Evolutionary conservation across 2,797 vertebrate species (phyloP).

Genomic region (Astyanax mexicanus): DNA sequence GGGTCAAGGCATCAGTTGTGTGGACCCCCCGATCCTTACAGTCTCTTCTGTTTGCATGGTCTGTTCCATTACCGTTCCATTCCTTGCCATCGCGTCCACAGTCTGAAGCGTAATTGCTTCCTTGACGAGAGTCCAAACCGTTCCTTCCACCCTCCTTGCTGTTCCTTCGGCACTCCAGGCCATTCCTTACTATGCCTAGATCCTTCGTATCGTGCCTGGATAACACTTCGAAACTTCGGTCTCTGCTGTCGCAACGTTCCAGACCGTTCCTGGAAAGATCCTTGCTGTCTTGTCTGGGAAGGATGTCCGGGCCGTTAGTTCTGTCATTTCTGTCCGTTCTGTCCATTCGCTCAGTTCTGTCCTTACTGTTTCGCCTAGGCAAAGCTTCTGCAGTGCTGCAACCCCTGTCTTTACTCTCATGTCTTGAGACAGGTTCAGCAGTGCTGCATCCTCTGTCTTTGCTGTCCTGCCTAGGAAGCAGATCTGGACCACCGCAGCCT

Average conservation of each 20-base stretch:
- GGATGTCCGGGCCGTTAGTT: slow-evolving; percentile 71
- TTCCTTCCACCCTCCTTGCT: slow-evolving; percentile 78
- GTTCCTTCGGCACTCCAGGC: slow-evolving; percentile 69
- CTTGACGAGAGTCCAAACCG: slow-evolving; percentile 73
- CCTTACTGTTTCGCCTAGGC: slow-evolving; percentile 78
- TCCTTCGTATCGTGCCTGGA: slow-evolving; percentile 74
- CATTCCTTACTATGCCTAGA: slow-evolving; percentile 64
- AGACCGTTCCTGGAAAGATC: slow-evolving; percentile 84
- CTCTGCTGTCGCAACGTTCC: slow-evolving; percentile 73
- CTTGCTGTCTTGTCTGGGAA: slow-evolving; percentile 89
- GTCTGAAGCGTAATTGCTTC: slow-evolving; percentile 53
- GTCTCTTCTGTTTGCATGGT: slow-evolving; percentile 72
- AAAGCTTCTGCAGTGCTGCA: slow-evolving; percentile 72
- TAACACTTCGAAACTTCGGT: slow-evolving; percentile 65
- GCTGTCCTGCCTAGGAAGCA: slow-evolving; percentile 74
- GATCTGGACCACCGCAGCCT: slow-evolving; percentile 83
- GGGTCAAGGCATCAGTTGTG: slow-evolving; percentile 87
- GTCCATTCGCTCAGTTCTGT: too few species aligned
- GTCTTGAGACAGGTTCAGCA: slow-evolving; percentile 64
- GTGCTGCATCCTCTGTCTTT: slow-evolving; percentile 70
- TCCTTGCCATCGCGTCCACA: slow-evolving; percentile 75
- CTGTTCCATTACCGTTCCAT: slow-evolving; percentile 67
- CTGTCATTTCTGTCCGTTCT: slow-evolving; percentile 81
- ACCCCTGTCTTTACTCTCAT: slow-evolving; percentile 78
- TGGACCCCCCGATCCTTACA: slow-evolving; percentile 85